Base-by-base conservation (phyloP, 2,888 invertebrate species). In the Tenthredo amoena region DNA sequence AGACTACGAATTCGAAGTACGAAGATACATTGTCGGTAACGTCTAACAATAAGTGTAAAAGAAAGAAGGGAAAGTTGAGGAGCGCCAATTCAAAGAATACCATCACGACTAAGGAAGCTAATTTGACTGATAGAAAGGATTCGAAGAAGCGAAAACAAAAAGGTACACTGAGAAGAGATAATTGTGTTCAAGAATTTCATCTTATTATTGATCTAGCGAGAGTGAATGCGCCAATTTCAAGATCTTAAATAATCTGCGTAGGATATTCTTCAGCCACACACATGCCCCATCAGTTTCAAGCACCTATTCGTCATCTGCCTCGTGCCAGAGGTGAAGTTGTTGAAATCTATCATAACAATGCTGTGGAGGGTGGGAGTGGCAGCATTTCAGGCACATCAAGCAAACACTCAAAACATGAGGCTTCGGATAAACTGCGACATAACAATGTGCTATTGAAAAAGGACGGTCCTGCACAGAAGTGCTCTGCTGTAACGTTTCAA, bases 331-430 rank as follows among this genome's bases (percentile, higher is more conserved):
- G 88, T 47, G 91, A 92, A 26, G 87, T 91, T 21, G 89, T 91
- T 7, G 92, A 93, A 86, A 90, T 92, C 85, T 92, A 92, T 89
- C 91, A 92, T 84, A 92, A 92, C 74, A 81, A 55, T 21, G 90
- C 89, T 5, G 84, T 89, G n/a, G 91, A 90, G 72, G 89, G 88
- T 85, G 90, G 86, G 47, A 92, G 89, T 79, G 90, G 86, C 43
- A 92, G 89, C 77, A 79, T 89, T 62, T 91, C 91, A 15, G 86
- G 87, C n/a, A 76, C 88, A 6, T 89, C 89, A 6, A 89, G 87
- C 65, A 91, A 91, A 86, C 88, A 88, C 55, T 89, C 89, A 9
- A 89, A 88, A 83, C 47, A 87, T 21, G 87, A 87, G 71, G 47
- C 55, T 31, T 10, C 34, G 31, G 21, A 40, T 40, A 68, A 71